Evolutionary conservation across 2,797 vertebrate genomes (phyloP).

Genomic region (Bradypodion ventrale): DNA sequence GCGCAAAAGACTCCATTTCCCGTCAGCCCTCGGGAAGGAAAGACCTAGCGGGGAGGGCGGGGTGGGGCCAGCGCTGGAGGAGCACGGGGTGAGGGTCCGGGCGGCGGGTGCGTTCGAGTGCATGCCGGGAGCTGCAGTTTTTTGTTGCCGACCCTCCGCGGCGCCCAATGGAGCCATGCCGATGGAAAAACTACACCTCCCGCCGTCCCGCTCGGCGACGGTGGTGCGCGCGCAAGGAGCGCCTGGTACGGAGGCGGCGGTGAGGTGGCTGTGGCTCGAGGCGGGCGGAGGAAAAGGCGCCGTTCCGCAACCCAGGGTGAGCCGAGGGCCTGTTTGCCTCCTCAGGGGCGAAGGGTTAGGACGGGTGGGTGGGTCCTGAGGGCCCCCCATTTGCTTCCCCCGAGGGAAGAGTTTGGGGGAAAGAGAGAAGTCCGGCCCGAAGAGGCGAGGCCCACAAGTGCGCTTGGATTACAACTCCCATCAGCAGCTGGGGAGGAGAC

Average conservation of each 20-base stretch:
- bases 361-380: background rate
- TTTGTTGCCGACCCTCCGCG: fast-evolving
- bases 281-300: background rate
- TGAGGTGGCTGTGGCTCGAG: background rate
- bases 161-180: background rate
- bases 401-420: too few species aligned
- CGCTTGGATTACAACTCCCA: background rate
- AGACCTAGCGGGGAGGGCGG: background rate
- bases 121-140: background rate
- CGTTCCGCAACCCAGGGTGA: background rate
- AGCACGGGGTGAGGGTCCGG: background rate
- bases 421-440: background rate
- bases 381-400: background rate
- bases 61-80: background rate
- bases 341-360: background rate
- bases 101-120: background rate
- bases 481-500: background rate
- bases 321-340: too few species aligned
- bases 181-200: background rate
- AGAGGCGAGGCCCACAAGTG: background rate
- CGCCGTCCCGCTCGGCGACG: fast-evolving
- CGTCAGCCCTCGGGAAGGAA: background rate
- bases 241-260: background rate
- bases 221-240: background rate
- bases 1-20: background rate